phyloP scores from a whole-genome alignment of 2,888 invertebrate species.

The Cephus rjabovi region DNA sequence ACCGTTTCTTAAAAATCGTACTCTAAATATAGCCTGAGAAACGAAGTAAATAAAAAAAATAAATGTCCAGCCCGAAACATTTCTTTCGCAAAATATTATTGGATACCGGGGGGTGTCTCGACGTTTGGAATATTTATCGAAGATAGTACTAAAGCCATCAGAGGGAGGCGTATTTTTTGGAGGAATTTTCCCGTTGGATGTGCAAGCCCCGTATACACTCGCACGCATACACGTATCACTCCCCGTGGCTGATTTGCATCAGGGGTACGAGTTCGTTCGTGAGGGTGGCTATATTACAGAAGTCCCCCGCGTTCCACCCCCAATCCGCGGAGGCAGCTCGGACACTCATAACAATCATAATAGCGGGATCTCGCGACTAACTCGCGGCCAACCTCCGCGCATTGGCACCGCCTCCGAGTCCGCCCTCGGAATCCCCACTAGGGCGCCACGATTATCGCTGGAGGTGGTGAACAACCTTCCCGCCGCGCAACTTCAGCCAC shows the following conservation, averaged over 20 bases:
- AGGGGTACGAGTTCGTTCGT: slow-evolving; percentile 30
- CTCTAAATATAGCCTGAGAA: neutral
- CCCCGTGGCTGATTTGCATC: slow-evolving; percentile 57
- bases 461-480: slow-evolving; percentile 34
- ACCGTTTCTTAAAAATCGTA: neutral
- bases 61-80: neutral
- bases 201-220: neutral
- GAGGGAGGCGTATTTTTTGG: neutral
- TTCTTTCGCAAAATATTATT: neutral
- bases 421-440: slow-evolving; percentile 22
- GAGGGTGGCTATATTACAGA: slow-evolving; percentile 34
- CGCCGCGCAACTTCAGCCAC: slow-evolving; percentile 49
- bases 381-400: slow-evolving; percentile 66
- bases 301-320: slow-evolving; percentile 44
- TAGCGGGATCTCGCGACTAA: slow-evolving; percentile 61
- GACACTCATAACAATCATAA: slow-evolving; percentile 66
- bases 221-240: slow-evolving; percentile 7
- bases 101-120: neutral
- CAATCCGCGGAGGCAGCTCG: slow-evolving; percentile 55
- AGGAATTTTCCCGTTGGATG: neutral
- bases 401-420: slow-evolving; percentile 55
- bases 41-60: neutral
- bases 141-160: neutral
- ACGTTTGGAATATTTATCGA: neutral
- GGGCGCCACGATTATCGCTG: slow-evolving; percentile 34